Conservation (phyloP, 1,140 invertebrate species). For the Diorhabda carinulata region DNA sequence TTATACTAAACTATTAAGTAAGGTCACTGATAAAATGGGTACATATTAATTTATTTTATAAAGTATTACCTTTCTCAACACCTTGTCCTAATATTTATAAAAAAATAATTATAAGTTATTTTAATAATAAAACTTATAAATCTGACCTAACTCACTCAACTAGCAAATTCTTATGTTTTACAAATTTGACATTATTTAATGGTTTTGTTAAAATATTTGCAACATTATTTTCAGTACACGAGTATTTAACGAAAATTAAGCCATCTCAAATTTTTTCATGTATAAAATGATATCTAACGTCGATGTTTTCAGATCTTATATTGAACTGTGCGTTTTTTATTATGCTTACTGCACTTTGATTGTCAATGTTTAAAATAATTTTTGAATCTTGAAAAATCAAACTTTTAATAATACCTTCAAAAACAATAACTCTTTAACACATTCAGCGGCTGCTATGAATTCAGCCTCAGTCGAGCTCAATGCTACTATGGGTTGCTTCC, state of each 20-base stretch:
- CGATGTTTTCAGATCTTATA: conserved; percentile 24
- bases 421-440: conserved; percentile 20
- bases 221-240: conserved; percentile 17
- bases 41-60: too few species aligned
- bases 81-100: too few species aligned
- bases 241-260: conserved; percentile 19
- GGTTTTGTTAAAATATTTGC: conserved; percentile 24
- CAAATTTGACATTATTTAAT: conserved; percentile 1
- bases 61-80: too few species aligned
- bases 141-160: too few species aligned
- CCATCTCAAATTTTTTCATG: conserved; percentile 15
- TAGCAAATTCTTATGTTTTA: too few species aligned
- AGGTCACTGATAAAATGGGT: too few species aligned
- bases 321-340: conserved; percentile 20
- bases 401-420: conserved; percentile 16
- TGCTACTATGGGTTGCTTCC: conserved; percentile 37
- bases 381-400: conserved; percentile 1
- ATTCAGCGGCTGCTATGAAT: conserved; percentile 34
- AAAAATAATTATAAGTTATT: too few species aligned
- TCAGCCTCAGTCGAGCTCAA: conserved; percentile 44
- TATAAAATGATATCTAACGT: conserved; percentile 25
- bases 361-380: conserved; percentile 12
- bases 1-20: too few species aligned
- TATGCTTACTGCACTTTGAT: conserved; percentile 23
- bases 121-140: too few species aligned